These are phyloP conservation scores for Propithecus perrieri DNA, from an alignment of 2,797 vertebrate species.

Conservation along the genomic window DNA sequence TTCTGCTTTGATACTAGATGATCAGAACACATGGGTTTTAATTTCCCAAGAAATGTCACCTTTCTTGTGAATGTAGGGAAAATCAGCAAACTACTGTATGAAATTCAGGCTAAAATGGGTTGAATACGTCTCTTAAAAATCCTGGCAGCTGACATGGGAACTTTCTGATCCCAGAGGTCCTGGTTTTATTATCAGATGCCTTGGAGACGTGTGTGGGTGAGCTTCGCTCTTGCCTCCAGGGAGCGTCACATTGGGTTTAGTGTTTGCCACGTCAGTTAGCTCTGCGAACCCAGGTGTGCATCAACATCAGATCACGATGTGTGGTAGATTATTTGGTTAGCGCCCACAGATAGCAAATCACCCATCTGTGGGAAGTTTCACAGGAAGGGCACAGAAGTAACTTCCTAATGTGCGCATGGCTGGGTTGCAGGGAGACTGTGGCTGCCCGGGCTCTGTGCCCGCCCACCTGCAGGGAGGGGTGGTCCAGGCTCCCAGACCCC, in stretches of 20 bases:
- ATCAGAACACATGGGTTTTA: not conserved
- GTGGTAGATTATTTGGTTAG: not conserved
- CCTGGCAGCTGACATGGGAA: not conserved
- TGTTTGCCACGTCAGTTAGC: not conserved
- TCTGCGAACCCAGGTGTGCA: not conserved
- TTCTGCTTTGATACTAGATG: fast-evolving
- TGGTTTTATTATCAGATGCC: not conserved
- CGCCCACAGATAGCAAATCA: not conserved
- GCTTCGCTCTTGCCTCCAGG: not conserved
- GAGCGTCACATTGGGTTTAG: not conserved
- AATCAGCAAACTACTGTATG: not conserved
- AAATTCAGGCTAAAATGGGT: not conserved
- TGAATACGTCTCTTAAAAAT: not conserved
- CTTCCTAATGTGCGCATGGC: not conserved
- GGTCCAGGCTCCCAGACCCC: fast-evolving
- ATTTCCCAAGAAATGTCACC: conserved; percentile 5
- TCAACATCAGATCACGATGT: not conserved
- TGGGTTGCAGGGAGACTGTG: not conserved
- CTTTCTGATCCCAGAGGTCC: not conserved
- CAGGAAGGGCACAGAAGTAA: not conserved
- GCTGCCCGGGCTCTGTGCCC: not conserved
- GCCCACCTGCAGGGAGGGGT: not conserved
- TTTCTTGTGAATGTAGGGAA: not conserved
- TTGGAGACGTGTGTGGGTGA: not conserved
- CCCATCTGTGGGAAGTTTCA: not conserved